Evolutionary conservation across 1,140 invertebrate species (phyloP).

Genomic region (Drosophila tani): DNA sequence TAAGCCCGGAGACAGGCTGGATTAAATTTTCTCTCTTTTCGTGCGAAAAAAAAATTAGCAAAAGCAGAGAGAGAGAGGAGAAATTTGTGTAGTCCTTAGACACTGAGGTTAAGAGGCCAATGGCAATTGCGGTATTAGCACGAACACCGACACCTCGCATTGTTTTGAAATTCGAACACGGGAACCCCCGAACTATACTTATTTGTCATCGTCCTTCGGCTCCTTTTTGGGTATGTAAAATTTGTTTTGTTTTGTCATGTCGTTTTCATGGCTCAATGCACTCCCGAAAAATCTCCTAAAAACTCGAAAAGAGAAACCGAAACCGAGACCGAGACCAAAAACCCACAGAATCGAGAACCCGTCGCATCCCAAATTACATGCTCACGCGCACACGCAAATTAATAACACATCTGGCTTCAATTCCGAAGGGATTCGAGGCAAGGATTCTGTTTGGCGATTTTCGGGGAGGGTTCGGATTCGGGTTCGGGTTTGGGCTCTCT

Average conservation of each 20-base stretch:
- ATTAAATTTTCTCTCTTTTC: slow-evolving; percentile 66
- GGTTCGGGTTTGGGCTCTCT: background rate
- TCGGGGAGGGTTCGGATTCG: slow-evolving; percentile 3
- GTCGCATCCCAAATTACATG: slow-evolving; percentile 76
- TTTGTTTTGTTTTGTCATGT: slow-evolving; percentile 84
- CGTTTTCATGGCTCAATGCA: slow-evolving; percentile 82
- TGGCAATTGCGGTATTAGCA: slow-evolving; percentile 78
- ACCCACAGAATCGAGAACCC: slow-evolving; percentile 8
- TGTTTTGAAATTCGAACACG: slow-evolving; percentile 64
- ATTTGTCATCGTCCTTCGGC: slow-evolving; percentile 61
- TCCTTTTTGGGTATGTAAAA: slow-evolving; percentile 64
- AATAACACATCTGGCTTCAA: slow-evolving; percentile 83
- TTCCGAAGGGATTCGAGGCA: slow-evolving; percentile 4
- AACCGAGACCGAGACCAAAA: slow-evolving; percentile 14
- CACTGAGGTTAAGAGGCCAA: slow-evolving; percentile 38
- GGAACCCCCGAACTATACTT: slow-evolving; percentile 17
- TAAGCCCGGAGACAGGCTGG: slow-evolving; percentile 48
- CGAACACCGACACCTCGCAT: slow-evolving; percentile 58
- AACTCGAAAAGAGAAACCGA: slow-evolving; percentile 7
- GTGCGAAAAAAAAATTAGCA: slow-evolving; percentile 74
- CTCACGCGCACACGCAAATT: slow-evolving; percentile 84
- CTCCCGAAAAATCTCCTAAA: slow-evolving; percentile 37
- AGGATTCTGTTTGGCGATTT: slow-evolving; percentile 6
- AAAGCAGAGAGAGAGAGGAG: slow-evolving; percentile 11
- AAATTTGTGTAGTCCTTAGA: background rate